A percentile compares a stretch with the other conserved stretches of the same genome.
phyloP scores from a whole-genome alignment of 2,797 vertebrate genomes.

The Australoheros facetus region DNA sequence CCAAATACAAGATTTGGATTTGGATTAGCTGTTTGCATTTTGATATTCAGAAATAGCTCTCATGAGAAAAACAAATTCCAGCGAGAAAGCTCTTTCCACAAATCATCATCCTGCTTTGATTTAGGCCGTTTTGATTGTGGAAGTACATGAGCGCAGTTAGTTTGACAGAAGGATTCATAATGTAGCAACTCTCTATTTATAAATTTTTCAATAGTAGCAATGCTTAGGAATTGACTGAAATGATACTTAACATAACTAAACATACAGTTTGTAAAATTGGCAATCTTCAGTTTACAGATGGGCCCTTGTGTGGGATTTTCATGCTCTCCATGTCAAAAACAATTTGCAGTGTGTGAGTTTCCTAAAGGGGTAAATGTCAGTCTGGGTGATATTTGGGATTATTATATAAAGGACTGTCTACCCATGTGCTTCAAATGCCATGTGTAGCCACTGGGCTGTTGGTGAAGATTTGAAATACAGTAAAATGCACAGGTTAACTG shows the following conservation, averaged over 20 bases:
- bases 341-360: neutral
- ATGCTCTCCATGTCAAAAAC: neutral
- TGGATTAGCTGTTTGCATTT: neutral
- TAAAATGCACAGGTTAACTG: neutral
- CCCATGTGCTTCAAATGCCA: neutral
- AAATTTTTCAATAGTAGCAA: neutral
- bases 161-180: neutral
- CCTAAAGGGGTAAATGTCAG: neutral
- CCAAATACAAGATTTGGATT: neutral
- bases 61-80: neutral
- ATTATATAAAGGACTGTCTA: neutral
- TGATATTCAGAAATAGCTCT: conserved; percentile 9
- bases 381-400: neutral
- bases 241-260: neutral
- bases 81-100: conserved; percentile 1
- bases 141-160: neutral
- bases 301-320: neutral
- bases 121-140: conserved; percentile 2
- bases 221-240: neutral
- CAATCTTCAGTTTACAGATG: neutral
- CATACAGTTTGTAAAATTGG: neutral
- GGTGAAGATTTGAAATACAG: neutral
- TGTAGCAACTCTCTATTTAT: conserved; percentile 1
- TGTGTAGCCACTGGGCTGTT: neutral
- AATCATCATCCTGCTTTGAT: conserved; percentile 26